Evolutionary conservation across 2,888 invertebrate species (phyloP), one percentile per base, ranked within the genome.

Genomic region (Chrysomela aeneicollis): DNA sequence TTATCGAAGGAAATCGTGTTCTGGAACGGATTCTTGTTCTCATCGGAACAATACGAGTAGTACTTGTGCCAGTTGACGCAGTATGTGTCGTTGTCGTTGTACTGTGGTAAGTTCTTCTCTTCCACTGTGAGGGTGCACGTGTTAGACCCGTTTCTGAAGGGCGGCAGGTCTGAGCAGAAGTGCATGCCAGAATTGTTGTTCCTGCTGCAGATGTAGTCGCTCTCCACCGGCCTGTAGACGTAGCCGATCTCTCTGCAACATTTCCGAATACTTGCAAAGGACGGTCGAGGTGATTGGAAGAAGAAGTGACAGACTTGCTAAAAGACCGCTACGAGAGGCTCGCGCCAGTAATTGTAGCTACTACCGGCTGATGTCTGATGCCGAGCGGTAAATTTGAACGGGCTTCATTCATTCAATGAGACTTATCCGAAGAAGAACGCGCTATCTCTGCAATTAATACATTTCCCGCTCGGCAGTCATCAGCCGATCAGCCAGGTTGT

Each of bases 1-100:
- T 99, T 99, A 85, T 99, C 99, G 84, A 99, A 99, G 46, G 97
- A 97, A 79, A 99, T 98, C 63, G 99, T 97, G 67, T 98, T 98
- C 85, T 96, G 95, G 84, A 98, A 99, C 12, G 99, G 99, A 86
- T 99, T 99, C 77, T 92, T 89, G 60, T 94, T 96, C 73, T 94
- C 91, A 70, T 96, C 92, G 68, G 91, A 90, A 84, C 99, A 99
- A 78, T 92, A 91, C 58, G 94, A 95, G 83, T 98, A 99, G 85
- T 99, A 99, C 84, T 94, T 92, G 85, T 99, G 97, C 98, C 98
- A 99, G 85, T 99, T 94, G 75, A 99, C 93, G 84, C 99, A 99
- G 47, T 92, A 92, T 47, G 82, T 84, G 80, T 78, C 77, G 63
- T 78, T 75, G 59, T 74, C 70, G 12, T 70, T 70, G 61, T 76